Conservation (phyloP, 2,797 vertebrate species). For the Miichthys miiuy region DNA sequence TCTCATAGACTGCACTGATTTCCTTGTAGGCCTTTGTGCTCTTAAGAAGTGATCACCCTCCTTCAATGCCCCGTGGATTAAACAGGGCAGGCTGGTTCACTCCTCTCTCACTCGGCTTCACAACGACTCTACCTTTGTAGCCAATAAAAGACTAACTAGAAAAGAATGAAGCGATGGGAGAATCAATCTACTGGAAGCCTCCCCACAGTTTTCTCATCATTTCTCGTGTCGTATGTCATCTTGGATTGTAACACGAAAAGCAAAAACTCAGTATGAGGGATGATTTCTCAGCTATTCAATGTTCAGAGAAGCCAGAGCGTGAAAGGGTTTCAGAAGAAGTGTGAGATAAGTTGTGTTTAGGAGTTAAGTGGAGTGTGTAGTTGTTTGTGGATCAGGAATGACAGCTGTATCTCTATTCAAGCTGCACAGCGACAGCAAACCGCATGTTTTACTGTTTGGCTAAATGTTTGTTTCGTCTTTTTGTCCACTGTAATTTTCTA, state of each 20-base stretch:
- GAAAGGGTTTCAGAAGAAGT: slow-evolving; percentile 88
- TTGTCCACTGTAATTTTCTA: background rate
- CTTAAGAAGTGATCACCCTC: slow-evolving; percentile 98
- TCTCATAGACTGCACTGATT: slow-evolving; percentile 93
- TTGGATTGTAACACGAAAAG: slow-evolving; percentile 93
- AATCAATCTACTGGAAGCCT: slow-evolving; percentile 99
- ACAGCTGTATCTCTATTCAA: slow-evolving; percentile 38
- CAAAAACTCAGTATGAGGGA: slow-evolving; percentile 94
- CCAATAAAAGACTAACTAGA: slow-evolving; percentile 99
- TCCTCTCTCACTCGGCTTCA: slow-evolving; percentile 89
- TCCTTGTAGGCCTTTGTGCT: slow-evolving; percentile 96
- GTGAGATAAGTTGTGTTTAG: slow-evolving; percentile 87
- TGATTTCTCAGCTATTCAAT: slow-evolving; percentile 88
- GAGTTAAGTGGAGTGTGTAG: slow-evolving; percentile 67
- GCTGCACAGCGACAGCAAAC: background rate
- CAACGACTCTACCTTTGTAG: slow-evolving; percentile 93
- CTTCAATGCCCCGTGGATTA: slow-evolving; percentile 96
- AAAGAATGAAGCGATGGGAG: slow-evolving; percentile 97
- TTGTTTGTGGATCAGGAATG: slow-evolving; percentile 56
- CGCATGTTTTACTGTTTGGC: background rate
- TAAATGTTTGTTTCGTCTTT: slow-evolving; percentile 1
- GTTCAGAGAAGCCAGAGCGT: slow-evolving; percentile 88
- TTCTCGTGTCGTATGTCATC: slow-evolving; percentile 94
- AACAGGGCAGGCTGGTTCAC: slow-evolving; percentile 93
- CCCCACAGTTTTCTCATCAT: slow-evolving; percentile 99